phyloP scores from a whole-genome alignment of 2,113 vertebrate genomes.

The Paraplagusia blochii region DNA sequence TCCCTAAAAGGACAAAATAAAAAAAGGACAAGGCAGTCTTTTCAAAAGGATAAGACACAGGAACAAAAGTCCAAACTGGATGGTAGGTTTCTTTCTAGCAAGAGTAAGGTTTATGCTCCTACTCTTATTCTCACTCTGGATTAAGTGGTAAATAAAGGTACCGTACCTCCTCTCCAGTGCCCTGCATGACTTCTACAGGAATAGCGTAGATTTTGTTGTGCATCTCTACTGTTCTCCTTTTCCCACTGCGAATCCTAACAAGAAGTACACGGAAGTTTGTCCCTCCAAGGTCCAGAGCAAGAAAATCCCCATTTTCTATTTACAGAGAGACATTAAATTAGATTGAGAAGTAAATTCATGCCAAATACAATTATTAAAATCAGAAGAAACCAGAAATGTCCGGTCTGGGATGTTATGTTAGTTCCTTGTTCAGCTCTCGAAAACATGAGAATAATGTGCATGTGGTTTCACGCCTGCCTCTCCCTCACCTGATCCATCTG shows the following conservation, averaged over 20 bases:
- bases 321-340: background rate
- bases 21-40: no score
- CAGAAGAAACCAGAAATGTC: no score
- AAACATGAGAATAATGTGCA: no score
- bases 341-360: no score
- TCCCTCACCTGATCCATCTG: slow-evolving; percentile 87
- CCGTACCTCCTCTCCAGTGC: slow-evolving; percentile 92
- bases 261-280: slow-evolving; percentile 96
- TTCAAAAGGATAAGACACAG: no score
- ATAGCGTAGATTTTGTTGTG: slow-evolving; percentile 99
- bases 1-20: background rate
- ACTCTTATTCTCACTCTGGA: no score
- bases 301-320: slow-evolving; percentile 92
- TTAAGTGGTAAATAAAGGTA: background rate
- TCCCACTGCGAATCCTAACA: slow-evolving; percentile 96
- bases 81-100: no score
- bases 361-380: no score
- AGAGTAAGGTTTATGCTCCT: no score
- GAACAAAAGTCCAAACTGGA: no score
- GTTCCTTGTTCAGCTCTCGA: no score
- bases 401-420: background rate
- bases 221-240: slow-evolving; percentile 92
- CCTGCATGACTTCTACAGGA: slow-evolving; percentile 93
- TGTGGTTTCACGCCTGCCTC: background rate
- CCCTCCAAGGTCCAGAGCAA: slow-evolving; percentile 95